These are phyloP conservation scores for Pygoscelis antarcticus DNA, from an alignment of 2,113 vertebrate species.

Conservation along the genomic window DNA sequence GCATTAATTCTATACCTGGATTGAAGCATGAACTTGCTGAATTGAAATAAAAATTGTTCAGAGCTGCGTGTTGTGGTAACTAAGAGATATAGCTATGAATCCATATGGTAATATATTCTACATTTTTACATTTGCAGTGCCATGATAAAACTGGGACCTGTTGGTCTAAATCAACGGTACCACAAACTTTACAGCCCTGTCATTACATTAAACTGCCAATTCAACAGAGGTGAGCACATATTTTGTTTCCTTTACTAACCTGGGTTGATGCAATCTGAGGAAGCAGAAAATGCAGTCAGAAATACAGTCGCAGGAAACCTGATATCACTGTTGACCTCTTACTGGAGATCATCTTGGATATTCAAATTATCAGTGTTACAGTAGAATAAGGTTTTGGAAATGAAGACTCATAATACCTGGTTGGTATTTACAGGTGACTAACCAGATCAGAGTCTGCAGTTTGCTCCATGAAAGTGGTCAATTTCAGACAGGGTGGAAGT, in stretches of 20 bases:
- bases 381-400: background rate
- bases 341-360: background rate
- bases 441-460: background rate
- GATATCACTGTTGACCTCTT: background rate
- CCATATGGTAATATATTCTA: background rate
- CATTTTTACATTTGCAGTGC: background rate
- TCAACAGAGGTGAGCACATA: background rate
- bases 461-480: background rate
- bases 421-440: background rate
- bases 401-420: background rate
- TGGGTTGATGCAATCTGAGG: background rate
- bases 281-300: background rate
- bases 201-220: background rate
- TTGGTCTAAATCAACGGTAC: background rate
- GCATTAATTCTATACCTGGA: background rate
- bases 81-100: background rate
- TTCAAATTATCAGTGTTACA: background rate
- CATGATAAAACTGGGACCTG: background rate
- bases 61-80: rapidly evolving
- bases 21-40: background rate
- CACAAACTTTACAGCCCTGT: background rate
- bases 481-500: background rate
- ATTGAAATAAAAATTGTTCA: background rate
- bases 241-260: background rate
- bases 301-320: background rate